Percentiles rank a stretch among this genome's conserved stretches.
These are phyloP conservation scores for Anhinga anhinga DNA, from an alignment of 2,113 vertebrate species.

Conservation along the genomic window DNA sequence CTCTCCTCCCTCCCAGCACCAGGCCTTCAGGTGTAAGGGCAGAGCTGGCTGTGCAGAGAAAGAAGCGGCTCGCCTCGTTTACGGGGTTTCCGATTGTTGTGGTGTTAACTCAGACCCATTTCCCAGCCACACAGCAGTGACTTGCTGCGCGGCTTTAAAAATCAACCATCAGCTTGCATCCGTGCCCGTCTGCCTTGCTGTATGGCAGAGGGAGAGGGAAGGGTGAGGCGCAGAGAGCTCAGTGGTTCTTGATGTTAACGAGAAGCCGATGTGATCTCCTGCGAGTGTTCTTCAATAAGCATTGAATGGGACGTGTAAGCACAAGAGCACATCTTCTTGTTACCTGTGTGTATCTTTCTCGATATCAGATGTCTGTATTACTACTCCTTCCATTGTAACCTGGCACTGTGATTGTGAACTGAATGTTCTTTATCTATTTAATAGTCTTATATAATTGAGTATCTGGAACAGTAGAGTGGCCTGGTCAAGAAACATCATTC, in stretches of 20 bases:
- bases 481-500: not conserved
- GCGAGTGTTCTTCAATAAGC: slow-evolving; percentile 60
- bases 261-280: slow-evolving; percentile 13
- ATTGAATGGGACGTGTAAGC: slow-evolving; percentile 47
- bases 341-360: not conserved
- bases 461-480: not conserved
- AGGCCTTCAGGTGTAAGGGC: not conserved
- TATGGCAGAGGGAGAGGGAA: not conserved
- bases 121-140: not conserved
- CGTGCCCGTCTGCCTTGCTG: not conserved
- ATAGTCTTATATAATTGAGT: slow-evolving; percentile 22
- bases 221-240: not conserved
- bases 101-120: not conserved
- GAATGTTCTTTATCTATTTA: slow-evolving; percentile 37
- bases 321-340: slow-evolving; percentile 47
- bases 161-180: not conserved
- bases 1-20: not conserved
- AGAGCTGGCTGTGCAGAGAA: not conserved
- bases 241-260: not conserved
- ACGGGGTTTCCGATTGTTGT: not conserved
- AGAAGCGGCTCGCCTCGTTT: not conserved
- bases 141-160: not conserved
- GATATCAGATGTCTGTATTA: slow-evolving; percentile 32
- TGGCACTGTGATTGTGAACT: slow-evolving; percentile 37
- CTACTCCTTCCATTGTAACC: slow-evolving; percentile 37